Conservation (phyloP, 2,113 vertebrate genomes). For the Semicossyphus pulcher region DNA sequence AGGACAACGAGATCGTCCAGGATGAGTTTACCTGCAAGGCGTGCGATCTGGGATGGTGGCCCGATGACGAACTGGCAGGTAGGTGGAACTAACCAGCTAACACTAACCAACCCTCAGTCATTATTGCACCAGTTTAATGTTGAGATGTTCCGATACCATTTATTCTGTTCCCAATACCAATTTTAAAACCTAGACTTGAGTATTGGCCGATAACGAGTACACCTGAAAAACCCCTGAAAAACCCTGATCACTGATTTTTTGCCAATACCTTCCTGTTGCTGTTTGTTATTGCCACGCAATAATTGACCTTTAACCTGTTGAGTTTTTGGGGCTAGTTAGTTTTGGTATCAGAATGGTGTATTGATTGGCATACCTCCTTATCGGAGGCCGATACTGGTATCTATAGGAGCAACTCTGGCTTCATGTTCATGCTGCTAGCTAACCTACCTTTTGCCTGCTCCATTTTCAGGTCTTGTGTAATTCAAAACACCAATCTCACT, state of each 20-base stretch:
- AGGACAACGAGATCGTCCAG: conserved; percentile 96
- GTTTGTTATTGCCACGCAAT: too few species aligned
- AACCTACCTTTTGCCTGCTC: neutral
- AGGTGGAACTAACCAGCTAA: conserved; percentile 50
- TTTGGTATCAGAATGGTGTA: too few species aligned
- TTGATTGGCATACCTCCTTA: neutral
- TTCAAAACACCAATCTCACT: neutral
- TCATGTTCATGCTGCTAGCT: neutral
- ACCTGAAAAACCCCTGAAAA: too few species aligned
- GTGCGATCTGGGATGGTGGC: conserved; percentile 98
- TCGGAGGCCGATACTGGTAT: neutral
- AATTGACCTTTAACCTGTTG: too few species aligned
- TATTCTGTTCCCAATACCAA: too few species aligned
- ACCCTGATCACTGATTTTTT: too few species aligned
- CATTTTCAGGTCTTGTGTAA: neutral
- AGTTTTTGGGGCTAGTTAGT: too few species aligned
- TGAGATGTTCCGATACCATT: too few species aligned
- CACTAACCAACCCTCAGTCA: neutral
- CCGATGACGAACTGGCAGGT: conserved; percentile 92
- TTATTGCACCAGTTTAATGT: neutral
- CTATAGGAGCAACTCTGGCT: neutral
- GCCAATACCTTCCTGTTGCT: too few species aligned
- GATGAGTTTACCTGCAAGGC: conserved; percentile 99
- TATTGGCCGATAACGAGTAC: too few species aligned
- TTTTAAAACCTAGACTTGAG: too few species aligned